Percentiles rank a stretch among this genome's conserved stretches.
These are phyloP conservation scores for Gymnothorax reevesii DNA, from an alignment of 2,797 vertebrate genomes.

Conservation along the genomic window DNA sequence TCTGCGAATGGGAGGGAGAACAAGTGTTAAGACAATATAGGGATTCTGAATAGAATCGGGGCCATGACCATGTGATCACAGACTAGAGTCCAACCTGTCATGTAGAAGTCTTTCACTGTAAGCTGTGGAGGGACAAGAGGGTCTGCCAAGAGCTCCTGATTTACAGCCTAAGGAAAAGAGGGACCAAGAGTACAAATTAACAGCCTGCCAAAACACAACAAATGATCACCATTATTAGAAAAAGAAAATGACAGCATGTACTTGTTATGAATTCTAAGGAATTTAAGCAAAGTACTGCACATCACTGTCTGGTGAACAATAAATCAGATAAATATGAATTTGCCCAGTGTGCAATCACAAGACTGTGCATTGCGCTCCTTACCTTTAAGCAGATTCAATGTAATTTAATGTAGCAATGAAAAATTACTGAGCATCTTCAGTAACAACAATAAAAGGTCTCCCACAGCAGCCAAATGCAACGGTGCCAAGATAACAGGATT, in stretches of 20 bases:
- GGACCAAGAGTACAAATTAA: neutral
- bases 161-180: slow-evolving; percentile 72
- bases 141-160: slow-evolving; percentile 83
- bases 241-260: neutral
- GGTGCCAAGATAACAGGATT: neutral
- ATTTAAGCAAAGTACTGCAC: neutral
- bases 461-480: neutral
- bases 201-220: neutral
- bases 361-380: neutral
- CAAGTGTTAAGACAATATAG: neutral
- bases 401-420: neutral
- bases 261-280: neutral
- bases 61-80: neutral
- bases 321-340: neutral
- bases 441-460: neutral
- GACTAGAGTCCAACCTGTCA: slow-evolving; percentile 82
- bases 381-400: neutral
- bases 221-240: neutral
- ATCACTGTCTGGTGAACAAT: neutral
- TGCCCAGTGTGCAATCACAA: neutral
- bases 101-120: slow-evolving; percentile 95
- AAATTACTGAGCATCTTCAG: neutral
- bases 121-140: slow-evolving; percentile 92
- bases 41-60: neutral
- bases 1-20: slow-evolving; percentile 66